Percentiles rank a stretch among this genome's conserved stretches.
Conservation (phyloP, 2,888 invertebrate species). For the Junonia oenone region DNA sequence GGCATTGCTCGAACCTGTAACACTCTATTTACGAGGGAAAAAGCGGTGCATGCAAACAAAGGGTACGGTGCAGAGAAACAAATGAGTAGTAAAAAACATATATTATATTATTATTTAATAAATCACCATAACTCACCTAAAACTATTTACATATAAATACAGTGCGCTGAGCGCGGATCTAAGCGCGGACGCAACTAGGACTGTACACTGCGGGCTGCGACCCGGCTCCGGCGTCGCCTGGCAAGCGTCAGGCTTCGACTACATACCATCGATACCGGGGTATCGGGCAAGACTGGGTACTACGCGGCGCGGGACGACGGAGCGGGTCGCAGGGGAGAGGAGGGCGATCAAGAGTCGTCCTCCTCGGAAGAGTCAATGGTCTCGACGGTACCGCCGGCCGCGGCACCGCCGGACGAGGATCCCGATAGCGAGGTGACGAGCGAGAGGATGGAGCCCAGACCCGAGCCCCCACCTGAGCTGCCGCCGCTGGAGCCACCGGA, state of each 20-base stretch:
- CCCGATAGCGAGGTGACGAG: constrained; percentile 70
- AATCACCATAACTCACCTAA: constrained; percentile 67
- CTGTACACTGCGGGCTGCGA: constrained; percentile 51
- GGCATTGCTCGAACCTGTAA: not conserved
- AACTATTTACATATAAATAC: constrained; percentile 77
- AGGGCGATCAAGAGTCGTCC: constrained; percentile 56
- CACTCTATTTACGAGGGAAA: not conserved
- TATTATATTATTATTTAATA: constrained; percentile 49
- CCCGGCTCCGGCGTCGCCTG: constrained; percentile 16
- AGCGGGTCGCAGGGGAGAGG: constrained; percentile 14
- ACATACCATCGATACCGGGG: not conserved
- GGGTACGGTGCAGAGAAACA: constrained; percentile 56
- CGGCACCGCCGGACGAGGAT: constrained; percentile 62
- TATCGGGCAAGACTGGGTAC: constrained; percentile 13
- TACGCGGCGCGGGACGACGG: constrained; percentile 24
- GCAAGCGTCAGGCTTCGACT: constrained; percentile 13
- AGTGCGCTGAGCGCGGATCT: constrained; percentile 33
- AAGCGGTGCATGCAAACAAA: constrained; percentile 14
- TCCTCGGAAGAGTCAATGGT: constrained; percentile 70
- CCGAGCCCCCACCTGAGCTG: constrained; percentile 74
- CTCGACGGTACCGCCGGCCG: constrained; percentile 59
- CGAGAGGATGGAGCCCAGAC: constrained; percentile 69
- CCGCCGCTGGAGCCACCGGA: constrained; percentile 78
- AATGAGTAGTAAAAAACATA: constrained; percentile 40
- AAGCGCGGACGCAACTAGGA: constrained; percentile 40